Evolutionary conservation across 2,888 invertebrate species (phyloP), one percentile per base, ranked within the genome.

Genomic region (Marasmarcha lunaedactyla): DNA sequence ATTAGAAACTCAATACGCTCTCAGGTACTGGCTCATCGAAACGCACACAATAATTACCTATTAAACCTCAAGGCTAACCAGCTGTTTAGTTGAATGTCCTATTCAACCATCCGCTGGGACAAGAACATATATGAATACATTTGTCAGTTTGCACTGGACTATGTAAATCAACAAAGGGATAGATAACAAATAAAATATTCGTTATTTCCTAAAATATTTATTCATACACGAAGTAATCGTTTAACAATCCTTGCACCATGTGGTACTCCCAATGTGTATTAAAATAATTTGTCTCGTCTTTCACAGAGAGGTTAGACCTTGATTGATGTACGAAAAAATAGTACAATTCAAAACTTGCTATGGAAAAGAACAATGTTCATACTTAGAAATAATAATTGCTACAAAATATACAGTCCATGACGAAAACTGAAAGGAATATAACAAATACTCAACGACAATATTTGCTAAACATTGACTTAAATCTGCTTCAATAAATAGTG

Each of bases 171-270:
- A n/a, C n/a, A n/a, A n/a, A n/a, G n/a, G n/a, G n/a, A n/a, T n/a
- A n/a, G n/a, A n/a, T n/a, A n/a, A n/a, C n/a, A n/a, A n/a, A n/a
- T n/a, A n/a, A n/a, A n/a, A n/a, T n/a, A n/a, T n/a, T n/a, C n/a
- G n/a, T n/a, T n/a, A 30, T 30, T 55, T 62, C 61, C 64, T 69
- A 69, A 70, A 67, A 61, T 67, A 71, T 72, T 71, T 70, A 69
- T 64, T 63, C 50, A 65, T 66, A 67, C 58, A 64, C 54, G 56
- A 63, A 63, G 63, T 20, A 20, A 63, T 60, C 49, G 55, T 67
- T 54, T 65, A 71, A 74, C 68, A 71, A 71, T 69, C 68, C 70
- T 67, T 57, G 63, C 59, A 71, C 64, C 63, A 46, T 63, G 57
- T 57, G 67, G 65, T 67, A 66, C 59, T 60, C 58, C 58, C 12